phyloP scores from a whole-genome alignment of 30 jellyfish, hydroid and myxozoan species.

The Cassiopea andromeda region DNA sequence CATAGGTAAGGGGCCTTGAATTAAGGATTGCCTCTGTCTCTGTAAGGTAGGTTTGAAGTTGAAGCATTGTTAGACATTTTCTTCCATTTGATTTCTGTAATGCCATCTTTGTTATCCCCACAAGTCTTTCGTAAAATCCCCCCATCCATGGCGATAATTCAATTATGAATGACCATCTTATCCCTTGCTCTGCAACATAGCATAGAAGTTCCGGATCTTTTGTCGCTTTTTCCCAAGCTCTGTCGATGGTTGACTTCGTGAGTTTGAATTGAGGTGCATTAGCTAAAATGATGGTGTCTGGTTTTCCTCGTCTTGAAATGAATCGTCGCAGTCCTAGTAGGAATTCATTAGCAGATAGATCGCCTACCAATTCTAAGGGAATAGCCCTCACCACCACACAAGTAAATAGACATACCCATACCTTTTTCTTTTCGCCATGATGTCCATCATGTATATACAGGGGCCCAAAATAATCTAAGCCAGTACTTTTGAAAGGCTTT shows the following conservation, averaged over 20 bases:
- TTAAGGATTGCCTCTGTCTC: constrained; percentile 17
- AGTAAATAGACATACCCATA: background rate
- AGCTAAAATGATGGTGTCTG: constrained; percentile 23
- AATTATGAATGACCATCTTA: constrained; percentile 35
- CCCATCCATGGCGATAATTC: constrained; percentile 65
- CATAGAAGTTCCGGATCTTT: background rate
- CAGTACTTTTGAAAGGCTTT: constrained; percentile 32
- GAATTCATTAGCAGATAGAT: background rate
- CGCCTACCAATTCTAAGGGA: background rate
- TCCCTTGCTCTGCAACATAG: constrained; percentile 10
- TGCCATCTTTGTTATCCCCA: constrained; percentile 27
- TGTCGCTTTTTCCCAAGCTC: constrained; percentile 11
- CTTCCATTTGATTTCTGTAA: constrained; percentile 16
- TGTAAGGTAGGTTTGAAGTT: constrained; percentile 3
- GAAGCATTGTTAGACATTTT: background rate
- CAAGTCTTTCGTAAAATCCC: constrained; percentile 56
- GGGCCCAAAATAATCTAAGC: constrained; percentile 38
- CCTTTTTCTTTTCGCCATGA: background rate
- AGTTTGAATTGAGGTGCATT: constrained; percentile 42
- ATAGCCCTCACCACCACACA: background rate
- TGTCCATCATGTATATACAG: background rate
- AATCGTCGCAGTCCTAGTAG: constrained; percentile 7
- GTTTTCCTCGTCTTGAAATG: constrained; percentile 53
- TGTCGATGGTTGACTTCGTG: constrained; percentile 24
- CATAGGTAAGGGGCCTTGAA: constrained; percentile 13